phyloP scores from a whole-genome alignment of 1,140 invertebrate species.

The Gonioctena quinquepunctata region DNA sequence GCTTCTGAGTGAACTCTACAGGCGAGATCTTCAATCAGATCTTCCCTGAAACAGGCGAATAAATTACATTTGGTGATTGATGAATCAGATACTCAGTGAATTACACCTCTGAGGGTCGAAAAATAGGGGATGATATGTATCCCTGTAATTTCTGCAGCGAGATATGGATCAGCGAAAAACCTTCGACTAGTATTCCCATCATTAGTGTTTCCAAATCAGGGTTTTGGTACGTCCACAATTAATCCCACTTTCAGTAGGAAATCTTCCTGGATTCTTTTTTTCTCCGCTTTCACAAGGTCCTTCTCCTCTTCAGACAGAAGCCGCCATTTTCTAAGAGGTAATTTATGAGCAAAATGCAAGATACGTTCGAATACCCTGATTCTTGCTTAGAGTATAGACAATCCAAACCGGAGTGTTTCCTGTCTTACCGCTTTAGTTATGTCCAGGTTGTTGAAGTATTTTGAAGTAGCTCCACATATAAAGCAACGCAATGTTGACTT shows the following conservation, averaged over 20 bases:
- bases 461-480: not conserved
- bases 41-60: too few species aligned
- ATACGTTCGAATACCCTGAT: not conserved
- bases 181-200: constrained; percentile 15
- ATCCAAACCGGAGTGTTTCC: not conserved
- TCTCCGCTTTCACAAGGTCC: not conserved
- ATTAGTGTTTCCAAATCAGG: constrained; percentile 13
- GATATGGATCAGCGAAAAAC: too few species aligned
- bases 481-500: not conserved
- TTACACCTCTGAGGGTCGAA: too few species aligned
- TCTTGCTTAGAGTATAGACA: not conserved
- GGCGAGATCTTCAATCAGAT: too few species aligned
- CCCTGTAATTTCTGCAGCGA: too few species aligned
- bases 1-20: too few species aligned
- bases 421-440: not conserved
- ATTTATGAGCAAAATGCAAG: not conserved
- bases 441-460: not conserved
- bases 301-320: not conserved
- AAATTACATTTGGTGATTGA: too few species aligned
- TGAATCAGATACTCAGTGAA: too few species aligned
- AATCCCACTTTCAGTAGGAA: not conserved
- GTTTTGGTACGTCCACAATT: constrained; percentile 18
- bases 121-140: too few species aligned
- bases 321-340: not conserved
- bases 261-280: not conserved